Conservation (phyloP, 30 jellyfish, hydroid and myxozoan genomes). For the Phacellophora camtschatica region DNA sequence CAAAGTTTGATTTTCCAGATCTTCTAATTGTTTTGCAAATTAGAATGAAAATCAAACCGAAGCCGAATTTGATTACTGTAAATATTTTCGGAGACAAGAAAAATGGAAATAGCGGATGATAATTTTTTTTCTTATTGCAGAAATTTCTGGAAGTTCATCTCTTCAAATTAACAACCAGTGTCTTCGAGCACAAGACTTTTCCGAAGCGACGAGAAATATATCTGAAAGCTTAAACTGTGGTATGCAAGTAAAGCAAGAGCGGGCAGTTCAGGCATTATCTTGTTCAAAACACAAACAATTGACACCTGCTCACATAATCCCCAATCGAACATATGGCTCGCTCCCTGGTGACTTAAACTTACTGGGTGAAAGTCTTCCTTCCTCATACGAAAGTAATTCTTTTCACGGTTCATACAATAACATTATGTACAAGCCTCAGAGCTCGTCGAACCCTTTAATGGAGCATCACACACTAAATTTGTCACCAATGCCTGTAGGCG, state of each 20-base stretch:
- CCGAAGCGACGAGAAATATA: background rate
- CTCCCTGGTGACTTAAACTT: slow-evolving; percentile 44
- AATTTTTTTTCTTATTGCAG: background rate
- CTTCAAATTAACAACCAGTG: background rate
- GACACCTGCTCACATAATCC: background rate
- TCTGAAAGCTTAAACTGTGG: background rate
- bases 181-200: background rate
- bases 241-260: slow-evolving; percentile 6
- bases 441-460: background rate
- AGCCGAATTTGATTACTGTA: too few species aligned
- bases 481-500: slow-evolving; percentile 45
- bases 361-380: slow-evolving; percentile 15
- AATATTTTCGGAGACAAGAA: too few species aligned
- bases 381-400: background rate
- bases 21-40: too few species aligned
- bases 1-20: too few species aligned
- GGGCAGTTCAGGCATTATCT: background rate
- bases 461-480: background rate
- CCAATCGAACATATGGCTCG: slow-evolving; percentile 44
- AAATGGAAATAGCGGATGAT: too few species aligned
- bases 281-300: background rate
- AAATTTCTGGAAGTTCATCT: background rate
- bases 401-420: background rate
- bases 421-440: background rate
- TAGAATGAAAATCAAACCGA: too few species aligned